Evolutionary conservation across 2,888 invertebrate species (phyloP), one percentile per base, ranked within the genome.

Genomic region (Campoplex nolae): DNA sequence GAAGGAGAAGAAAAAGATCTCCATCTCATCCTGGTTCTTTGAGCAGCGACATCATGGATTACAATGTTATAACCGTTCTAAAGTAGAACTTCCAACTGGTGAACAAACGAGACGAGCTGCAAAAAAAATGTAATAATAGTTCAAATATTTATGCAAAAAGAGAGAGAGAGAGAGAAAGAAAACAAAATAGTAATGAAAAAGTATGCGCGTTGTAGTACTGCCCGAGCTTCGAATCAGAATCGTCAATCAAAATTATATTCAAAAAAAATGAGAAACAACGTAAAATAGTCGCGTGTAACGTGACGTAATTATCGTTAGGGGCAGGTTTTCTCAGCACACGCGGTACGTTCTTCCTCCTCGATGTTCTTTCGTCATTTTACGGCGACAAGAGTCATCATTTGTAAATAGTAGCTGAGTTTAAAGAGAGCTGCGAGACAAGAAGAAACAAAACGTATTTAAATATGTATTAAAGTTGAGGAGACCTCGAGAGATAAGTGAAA

Each of bases 261-360:
- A n/a, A 48, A 35, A 86, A 86, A 67, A 35, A 32, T 23, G 54
- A 28, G 45, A 70, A 58, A 70, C 16, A n/a, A 38, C 23, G 11
- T 4, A 18, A 58, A 35, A 67, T 67, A 35, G 67, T 70, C 38
- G 48, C 35, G 62, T 54, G 67, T 16, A 86, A 67, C 68, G 58
- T 35, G 23, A 71, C 28, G 42, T 42, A 11, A 62, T 48, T 76
- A 67, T 79, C 45, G 23, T 77, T 48, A n/a, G 23, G 65, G 42
- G 73, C 73, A 73, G 54, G 45, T 81, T 81, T 73, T 71, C 70
- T 74, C 62, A 76, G 83, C 81, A 84, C 78, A 79, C 84, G 87
- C 87, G 84, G 78, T 87, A 84, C 70, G 87, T 84, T 84, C 87
- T 87, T 87, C 87, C 87, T 87, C 73, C 74, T 71, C 78, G 82